These are phyloP conservation scores for Palythoa grandis DNA, from an alignment of 92 coral and sea anemone species.

Conservation along the genomic window DNA sequence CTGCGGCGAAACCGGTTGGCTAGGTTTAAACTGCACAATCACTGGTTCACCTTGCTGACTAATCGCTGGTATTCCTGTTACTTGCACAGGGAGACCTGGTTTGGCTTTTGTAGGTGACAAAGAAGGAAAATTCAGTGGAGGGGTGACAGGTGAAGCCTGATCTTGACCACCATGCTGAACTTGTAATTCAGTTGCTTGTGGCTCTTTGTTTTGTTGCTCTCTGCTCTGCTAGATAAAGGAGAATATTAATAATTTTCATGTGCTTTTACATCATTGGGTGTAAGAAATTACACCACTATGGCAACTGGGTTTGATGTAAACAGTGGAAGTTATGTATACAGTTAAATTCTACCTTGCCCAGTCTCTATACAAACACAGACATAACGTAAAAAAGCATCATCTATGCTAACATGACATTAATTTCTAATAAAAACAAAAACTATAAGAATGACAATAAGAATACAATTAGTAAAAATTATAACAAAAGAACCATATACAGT, in stretches of 20 bases:
- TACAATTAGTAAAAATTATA: too few relatives aligned
- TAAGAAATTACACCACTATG: too few relatives aligned
- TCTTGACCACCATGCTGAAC: neutral
- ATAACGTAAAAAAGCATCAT: too few relatives aligned
- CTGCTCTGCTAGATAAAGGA: neutral
- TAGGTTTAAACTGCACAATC: neutral
- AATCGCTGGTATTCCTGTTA: slow-evolving; percentile 1
- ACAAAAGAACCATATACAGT: too few relatives aligned
- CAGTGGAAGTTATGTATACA: too few relatives aligned
- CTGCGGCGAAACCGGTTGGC: neutral
- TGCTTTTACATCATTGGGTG: too few relatives aligned
- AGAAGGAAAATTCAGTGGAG: neutral
- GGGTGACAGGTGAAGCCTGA: neutral
- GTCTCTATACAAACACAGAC: too few relatives aligned
- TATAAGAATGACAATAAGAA: too few relatives aligned
- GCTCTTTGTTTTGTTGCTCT: neutral
- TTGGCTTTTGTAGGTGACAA: slow-evolving; percentile 5
- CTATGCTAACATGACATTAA: too few relatives aligned
- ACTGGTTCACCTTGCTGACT: neutral
- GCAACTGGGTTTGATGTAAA: too few relatives aligned
- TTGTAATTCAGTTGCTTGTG: neutral
- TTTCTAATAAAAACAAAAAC: too few relatives aligned
- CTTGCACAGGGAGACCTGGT: neutral
- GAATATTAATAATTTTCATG: neutral
- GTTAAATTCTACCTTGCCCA: too few relatives aligned